phyloP scores from a whole-genome alignment of 64 coral and sea anemone genomes.

The Montipora cactus region DNA sequence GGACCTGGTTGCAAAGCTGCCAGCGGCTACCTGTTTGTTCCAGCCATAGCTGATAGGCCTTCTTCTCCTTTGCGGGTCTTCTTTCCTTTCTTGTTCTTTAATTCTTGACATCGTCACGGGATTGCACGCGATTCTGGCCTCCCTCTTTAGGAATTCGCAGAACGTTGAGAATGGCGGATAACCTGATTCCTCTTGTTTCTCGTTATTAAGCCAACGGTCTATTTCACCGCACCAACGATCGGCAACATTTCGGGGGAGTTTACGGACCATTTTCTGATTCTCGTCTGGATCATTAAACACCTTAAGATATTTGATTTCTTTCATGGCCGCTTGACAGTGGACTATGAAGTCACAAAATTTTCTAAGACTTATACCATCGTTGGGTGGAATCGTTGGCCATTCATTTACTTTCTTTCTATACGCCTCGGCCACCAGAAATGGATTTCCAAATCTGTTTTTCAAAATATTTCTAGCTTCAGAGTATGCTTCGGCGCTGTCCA shows the following conservation, averaged over 20 bases:
- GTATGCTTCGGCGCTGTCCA: conserved; percentile 26
- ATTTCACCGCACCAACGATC: conserved; percentile 37
- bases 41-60: background rate
- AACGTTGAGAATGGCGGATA: conserved; percentile 45
- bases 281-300: background rate
- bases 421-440: conserved; percentile 54
- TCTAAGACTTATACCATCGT: background rate
- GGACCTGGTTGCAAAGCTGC: background rate
- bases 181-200: background rate
- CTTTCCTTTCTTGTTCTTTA: conserved; percentile 17
- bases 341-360: background rate
- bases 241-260: background rate
- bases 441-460: conserved; percentile 39
- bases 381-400: background rate
- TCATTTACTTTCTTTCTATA: background rate
- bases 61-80: background rate
- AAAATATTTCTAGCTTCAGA: conserved; percentile 18
- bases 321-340: background rate
- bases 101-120: conserved; percentile 4
- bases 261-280: background rate
- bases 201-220: conserved; percentile 41
- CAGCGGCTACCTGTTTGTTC: background rate
- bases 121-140: conserved; percentile 61
- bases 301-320: background rate
- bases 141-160: conserved; percentile 12